These are phyloP conservation scores for Melanogrammus aeglefinus DNA, from an alignment of 2,797 vertebrate species.

Conservation along the genomic window DNA sequence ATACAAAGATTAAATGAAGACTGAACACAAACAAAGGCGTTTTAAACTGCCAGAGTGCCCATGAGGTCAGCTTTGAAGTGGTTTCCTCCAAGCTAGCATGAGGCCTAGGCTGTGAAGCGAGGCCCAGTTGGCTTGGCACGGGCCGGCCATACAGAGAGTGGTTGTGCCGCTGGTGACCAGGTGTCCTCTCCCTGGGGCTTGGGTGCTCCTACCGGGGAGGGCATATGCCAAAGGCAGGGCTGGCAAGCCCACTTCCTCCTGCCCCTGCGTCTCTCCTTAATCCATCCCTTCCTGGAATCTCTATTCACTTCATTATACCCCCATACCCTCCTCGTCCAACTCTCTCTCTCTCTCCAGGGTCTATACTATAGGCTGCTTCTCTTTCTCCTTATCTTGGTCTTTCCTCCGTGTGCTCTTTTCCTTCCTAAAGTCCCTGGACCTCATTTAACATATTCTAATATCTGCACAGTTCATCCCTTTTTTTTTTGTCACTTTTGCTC, in stretches of 20 bases:
- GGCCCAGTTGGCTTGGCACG: slow-evolving; percentile 40
- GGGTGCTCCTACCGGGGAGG: slow-evolving; percentile 67
- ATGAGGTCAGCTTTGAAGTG: not conserved
- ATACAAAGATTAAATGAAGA: not conserved
- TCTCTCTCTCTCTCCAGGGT: slow-evolving; percentile 2
- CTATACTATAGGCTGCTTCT: not conserved
- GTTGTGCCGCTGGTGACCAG: slow-evolving; percentile 68
- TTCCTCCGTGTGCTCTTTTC: not conserved
- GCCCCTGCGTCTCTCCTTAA: slow-evolving; percentile 65
- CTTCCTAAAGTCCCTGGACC: not conserved
- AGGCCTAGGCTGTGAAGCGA: not conserved
- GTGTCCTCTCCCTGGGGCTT: slow-evolving; percentile 77
- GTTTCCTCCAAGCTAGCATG: not conserved
- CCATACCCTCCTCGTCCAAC: slow-evolving; percentile 42
- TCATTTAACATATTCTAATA: not conserved
- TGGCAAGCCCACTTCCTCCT: slow-evolving; percentile 81
- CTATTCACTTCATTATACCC: slow-evolving; percentile 28
- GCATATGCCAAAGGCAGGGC: slow-evolving; percentile 83
- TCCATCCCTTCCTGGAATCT: slow-evolving; percentile 61
- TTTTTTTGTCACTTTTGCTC: not conserved
- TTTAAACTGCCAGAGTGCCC: not conserved
- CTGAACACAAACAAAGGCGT: not conserved
- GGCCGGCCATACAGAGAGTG: slow-evolving; percentile 49
- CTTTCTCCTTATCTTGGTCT: not conserved
- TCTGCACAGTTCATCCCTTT: not conserved